Evolutionary conservation across 2,113 vertebrate genomes (phyloP).

Genomic region (Dolichotis patagonum): DNA sequence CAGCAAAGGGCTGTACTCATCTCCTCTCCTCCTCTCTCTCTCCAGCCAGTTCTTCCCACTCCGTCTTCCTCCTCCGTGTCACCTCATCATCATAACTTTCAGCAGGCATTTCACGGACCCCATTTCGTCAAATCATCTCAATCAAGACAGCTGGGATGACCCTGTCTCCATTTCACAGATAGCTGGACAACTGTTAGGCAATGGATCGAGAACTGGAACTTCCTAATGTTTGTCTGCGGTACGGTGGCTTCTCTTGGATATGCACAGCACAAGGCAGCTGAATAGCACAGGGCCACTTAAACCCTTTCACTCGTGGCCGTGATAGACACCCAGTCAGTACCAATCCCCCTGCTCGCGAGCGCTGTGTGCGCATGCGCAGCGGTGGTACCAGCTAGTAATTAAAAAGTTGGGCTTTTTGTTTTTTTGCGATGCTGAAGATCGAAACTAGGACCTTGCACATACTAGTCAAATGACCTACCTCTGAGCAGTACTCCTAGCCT

Average conservation of each 20-base stretch:
- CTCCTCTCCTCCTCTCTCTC: background rate
- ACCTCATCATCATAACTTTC: background rate
- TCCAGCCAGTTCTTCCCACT: background rate
- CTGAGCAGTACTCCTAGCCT: background rate
- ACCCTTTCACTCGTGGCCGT: background rate
- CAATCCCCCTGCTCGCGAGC: background rate
- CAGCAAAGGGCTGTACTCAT: background rate
- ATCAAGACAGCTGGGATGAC: background rate
- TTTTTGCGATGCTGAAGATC: background rate
- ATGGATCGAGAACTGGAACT: background rate
- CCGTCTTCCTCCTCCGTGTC: background rate
- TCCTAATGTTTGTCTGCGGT: background rate
- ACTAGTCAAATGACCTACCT: background rate
- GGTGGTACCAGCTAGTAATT: no score
- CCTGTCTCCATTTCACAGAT: background rate
- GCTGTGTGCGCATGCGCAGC: background rate
- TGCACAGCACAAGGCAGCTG: background rate
- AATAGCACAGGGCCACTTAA: background rate
- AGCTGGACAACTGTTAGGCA: background rate
- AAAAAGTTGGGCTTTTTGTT: no score
- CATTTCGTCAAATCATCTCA: constrained; percentile 2
- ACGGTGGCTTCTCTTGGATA: background rate
- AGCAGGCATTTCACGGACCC: background rate
- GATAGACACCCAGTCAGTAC: background rate
- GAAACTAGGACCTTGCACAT: background rate